These are phyloP conservation scores for Aegithalos caudatus DNA, from an alignment of 2,113 vertebrate genomes.

Conservation along the genomic window DNA sequence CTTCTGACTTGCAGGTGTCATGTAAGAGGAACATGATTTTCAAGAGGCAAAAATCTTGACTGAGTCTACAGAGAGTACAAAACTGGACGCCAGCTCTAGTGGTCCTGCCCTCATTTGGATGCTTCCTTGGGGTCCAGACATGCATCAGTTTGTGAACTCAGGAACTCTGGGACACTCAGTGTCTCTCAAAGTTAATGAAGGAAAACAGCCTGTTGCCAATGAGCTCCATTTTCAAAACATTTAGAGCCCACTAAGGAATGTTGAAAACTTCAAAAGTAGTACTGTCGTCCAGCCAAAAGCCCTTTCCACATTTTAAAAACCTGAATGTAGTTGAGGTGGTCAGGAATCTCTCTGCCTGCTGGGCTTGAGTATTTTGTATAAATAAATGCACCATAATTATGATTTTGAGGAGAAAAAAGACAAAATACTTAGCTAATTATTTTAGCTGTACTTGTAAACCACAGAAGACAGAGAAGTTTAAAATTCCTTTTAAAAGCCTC, in stretches of 20 bases:
- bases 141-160: background rate
- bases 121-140: background rate
- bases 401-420: background rate
- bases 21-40: background rate
- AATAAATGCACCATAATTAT: background rate
- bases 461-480: background rate
- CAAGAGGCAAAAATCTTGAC: background rate
- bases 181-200: background rate
- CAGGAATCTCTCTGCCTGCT: background rate
- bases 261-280: background rate
- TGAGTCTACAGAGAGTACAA: background rate
- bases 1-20: background rate
- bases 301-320: background rate
- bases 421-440: background rate
- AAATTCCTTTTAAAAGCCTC: background rate
- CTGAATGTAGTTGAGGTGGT: background rate
- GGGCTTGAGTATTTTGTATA: background rate
- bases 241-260: background rate
- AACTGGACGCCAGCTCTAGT: background rate
- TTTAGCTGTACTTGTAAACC: background rate
- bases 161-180: background rate
- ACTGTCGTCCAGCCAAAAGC: background rate
- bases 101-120: background rate
- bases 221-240: background rate
- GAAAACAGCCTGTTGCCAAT: background rate